A percentile compares a stretch with the other conserved stretches of the same genome.
Evolutionary conservation across 1,140 invertebrate species (phyloP).

Genomic region (Parapsyche elsis): DNA sequence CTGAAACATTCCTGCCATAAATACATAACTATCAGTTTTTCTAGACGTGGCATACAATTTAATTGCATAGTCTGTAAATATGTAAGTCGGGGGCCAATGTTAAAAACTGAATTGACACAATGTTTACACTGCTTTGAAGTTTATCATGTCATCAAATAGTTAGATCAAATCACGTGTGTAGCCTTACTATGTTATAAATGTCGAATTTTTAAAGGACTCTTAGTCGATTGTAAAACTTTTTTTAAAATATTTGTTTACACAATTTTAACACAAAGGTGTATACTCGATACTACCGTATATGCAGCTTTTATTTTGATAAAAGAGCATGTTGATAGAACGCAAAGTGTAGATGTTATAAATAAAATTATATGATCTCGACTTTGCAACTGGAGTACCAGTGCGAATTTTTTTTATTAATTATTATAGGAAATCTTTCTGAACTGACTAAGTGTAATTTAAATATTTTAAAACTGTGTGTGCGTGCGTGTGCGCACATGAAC

Average conservation of each 20-base stretch:
- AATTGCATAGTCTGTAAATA: neutral
- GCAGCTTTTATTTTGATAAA: neutral
- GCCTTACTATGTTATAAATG: neutral
- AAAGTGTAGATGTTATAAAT: neutral
- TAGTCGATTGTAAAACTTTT: too few species aligned
- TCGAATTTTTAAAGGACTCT: too few species aligned
- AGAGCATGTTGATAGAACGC: neutral
- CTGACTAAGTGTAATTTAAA: slow-evolving; percentile 36
- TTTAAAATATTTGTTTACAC: too few species aligned
- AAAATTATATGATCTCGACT: slow-evolving; percentile 41
- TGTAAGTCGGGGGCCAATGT: slow-evolving; percentile 2
- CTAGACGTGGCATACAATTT: too few species aligned
- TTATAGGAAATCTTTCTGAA: slow-evolving; percentile 39
- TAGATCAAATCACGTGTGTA: neutral
- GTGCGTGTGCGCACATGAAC: neutral
- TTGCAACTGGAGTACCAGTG: slow-evolving; percentile 23
- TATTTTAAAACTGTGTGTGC: slow-evolving; percentile 12
- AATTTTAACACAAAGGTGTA: too few species aligned
- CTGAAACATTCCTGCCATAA: too few species aligned
- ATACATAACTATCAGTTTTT: too few species aligned
- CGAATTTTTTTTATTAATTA: slow-evolving; percentile 13
- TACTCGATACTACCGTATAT: neutral
- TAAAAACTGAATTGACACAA: neutral
- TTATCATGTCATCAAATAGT: neutral
- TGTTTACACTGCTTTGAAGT: neutral